phyloP scores from a whole-genome alignment of 1,140 invertebrate species.

The Argopecten irradians region DNA sequence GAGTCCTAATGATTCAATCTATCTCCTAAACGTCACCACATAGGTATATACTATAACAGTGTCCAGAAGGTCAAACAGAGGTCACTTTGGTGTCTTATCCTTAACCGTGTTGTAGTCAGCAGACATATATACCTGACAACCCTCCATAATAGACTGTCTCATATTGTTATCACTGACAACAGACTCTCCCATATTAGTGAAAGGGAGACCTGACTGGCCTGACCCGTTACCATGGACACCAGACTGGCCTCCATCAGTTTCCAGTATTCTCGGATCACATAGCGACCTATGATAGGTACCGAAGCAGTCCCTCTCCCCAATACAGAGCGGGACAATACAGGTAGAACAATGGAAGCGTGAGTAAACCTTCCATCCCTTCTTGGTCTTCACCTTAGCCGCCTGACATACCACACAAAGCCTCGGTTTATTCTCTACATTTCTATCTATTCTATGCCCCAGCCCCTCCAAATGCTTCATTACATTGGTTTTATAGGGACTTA shows the following conservation, averaged over 20 bases:
- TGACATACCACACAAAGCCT: conserved; percentile 45
- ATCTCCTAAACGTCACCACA: no score
- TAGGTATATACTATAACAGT: no score
- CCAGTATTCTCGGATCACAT: no score
- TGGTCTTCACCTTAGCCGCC: conserved; percentile 40
- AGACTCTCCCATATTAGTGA: not conserved
- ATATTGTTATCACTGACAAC: not conserved
- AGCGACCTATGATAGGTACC: not conserved
- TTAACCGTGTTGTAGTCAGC: not conserved
- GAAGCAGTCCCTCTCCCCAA: conserved; percentile 44
- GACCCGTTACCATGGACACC: no score
- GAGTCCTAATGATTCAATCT: no score
- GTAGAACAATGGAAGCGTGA: conserved; percentile 43
- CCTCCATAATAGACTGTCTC: not conserved
- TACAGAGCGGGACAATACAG: conserved; percentile 47
- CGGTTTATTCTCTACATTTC: conserved; percentile 38
- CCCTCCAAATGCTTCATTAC: not conserved
- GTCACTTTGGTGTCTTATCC: not conserved
- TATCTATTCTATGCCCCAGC: conserved; percentile 38
- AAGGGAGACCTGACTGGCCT: no score
- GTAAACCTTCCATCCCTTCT: conserved; percentile 45
- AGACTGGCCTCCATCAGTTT: no score
- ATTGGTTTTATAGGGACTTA: not conserved
- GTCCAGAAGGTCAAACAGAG: not conserved
- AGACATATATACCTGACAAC: not conserved